These are phyloP conservation scores for Eueides isabella DNA, from an alignment of 1,140 invertebrate species.

Conservation along the genomic window DNA sequence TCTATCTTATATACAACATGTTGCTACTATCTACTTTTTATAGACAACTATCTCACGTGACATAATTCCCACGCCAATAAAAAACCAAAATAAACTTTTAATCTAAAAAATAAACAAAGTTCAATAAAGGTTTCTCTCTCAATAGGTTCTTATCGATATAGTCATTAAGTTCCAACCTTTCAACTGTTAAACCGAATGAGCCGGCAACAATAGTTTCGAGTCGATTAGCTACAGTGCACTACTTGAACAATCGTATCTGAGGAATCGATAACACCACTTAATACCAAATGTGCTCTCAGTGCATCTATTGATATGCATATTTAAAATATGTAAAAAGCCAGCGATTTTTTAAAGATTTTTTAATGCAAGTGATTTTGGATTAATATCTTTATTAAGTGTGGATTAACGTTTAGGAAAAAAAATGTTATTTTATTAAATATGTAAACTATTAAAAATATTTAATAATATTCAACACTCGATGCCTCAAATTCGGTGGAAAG, in stretches of 20 bases:
- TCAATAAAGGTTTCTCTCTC: constrained; percentile 14
- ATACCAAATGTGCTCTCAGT: constrained; percentile 20
- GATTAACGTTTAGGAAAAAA: no score
- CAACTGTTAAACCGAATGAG: constrained; percentile 30
- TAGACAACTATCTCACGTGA: no score
- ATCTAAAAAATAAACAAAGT: constrained; percentile 17
- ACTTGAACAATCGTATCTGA: constrained; percentile 25
- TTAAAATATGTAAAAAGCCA: no score
- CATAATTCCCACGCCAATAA: not conserved
- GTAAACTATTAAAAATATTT: no score
- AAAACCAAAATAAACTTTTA: not conserved
- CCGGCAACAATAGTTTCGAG: constrained; percentile 29
- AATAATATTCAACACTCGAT: no score
- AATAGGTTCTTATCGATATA: constrained; percentile 28
- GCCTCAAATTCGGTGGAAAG: no score
- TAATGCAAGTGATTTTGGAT: no score
- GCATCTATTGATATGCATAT: constrained; percentile 11
- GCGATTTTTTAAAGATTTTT: no score
- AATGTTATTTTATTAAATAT: no score
- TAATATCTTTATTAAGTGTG: no score
- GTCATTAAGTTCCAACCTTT: constrained; percentile 32
- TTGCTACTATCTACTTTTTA: no score
- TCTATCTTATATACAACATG: no score
- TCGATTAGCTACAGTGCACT: constrained; percentile 24
- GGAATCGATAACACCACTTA: constrained; percentile 29